Percentiles rank a stretch among this genome's conserved stretches.
phyloP scores from a whole-genome alignment of 2,113 vertebrate species.

The Hipposideros armiger region DNA sequence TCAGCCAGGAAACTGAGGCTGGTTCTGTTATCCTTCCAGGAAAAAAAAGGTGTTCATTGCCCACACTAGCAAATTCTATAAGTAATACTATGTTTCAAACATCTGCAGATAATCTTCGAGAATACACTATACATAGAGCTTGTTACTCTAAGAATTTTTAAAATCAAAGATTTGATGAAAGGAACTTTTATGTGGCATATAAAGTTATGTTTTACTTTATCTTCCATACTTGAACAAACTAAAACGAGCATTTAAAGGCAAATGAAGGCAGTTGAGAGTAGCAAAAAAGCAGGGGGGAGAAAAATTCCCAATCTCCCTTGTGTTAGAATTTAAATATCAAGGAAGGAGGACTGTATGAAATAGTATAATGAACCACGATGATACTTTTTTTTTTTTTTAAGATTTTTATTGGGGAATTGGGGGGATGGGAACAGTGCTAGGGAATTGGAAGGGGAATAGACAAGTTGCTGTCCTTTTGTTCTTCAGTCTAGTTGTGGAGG shows the following conservation, averaged over 20 bases:
- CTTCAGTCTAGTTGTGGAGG: too few species aligned
- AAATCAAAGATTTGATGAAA: slow-evolving; percentile 49
- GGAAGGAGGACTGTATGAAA: not conserved
- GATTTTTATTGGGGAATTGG: too few species aligned
- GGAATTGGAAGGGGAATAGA: too few species aligned
- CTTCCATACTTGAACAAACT: not conserved
- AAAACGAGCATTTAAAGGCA: slow-evolving; percentile 32
- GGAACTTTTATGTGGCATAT: not conserved
- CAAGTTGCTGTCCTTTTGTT: too few species aligned
- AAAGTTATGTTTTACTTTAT: not conserved
- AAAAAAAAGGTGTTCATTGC: not conserved
- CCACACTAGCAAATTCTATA: not conserved
- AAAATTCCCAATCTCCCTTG: not conserved
- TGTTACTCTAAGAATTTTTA: not conserved
- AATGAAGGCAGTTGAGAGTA: slow-evolving; percentile 3
- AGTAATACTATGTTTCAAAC: not conserved
- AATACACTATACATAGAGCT: not conserved
- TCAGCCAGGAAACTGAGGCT: not conserved
- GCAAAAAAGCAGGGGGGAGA: not conserved
- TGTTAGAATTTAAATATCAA: not conserved
- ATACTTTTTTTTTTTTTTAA: not conserved
- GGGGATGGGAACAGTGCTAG: too few species aligned
- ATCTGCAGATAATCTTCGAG: not conserved
- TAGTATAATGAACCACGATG: not conserved
- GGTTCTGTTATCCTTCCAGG: not conserved